These are phyloP conservation scores for Xanthorhoe designata DNA, from an alignment of 2,888 invertebrate genomes.

Conservation along the genomic window DNA sequence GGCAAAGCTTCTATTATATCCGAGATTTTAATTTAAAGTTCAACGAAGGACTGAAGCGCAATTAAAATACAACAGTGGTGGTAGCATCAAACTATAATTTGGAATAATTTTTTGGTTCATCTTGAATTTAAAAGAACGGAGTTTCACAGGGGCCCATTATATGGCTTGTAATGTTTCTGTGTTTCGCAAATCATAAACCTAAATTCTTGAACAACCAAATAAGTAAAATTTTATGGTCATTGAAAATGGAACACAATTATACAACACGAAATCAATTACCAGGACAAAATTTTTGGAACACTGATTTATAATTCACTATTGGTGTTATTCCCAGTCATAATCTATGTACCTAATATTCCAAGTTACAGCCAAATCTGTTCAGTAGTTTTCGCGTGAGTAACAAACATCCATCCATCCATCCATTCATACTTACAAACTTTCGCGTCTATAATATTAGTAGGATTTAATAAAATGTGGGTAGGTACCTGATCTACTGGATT, in stretches of 20 bases:
- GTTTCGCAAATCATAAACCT: neutral
- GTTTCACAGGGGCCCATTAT: constrained; percentile 9
- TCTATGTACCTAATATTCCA: neutral
- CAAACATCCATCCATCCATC: no score
- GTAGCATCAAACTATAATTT: neutral
- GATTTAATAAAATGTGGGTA: no score
- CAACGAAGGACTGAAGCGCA: neutral
- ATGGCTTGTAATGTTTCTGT: constrained; percentile 2
- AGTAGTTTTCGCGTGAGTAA: no score
- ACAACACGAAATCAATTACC: neutral
- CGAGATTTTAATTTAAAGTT: neutral
- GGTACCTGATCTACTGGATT: constrained; percentile 75
- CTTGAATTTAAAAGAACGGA: neutral
- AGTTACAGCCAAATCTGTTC: no score
- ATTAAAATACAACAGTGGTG: neutral
- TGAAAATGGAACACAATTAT: neutral
- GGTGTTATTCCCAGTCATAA: no score
- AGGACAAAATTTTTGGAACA: no score
- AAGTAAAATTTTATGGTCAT: neutral
- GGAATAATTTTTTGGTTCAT: neutral
- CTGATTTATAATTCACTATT: no score
- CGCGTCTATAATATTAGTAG: no score
- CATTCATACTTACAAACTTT: no score
- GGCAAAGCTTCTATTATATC: neutral
- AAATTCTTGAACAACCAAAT: neutral